phyloP scores from a whole-genome alignment of 2,888 invertebrate genomes.

The Seira ritae region DNA sequence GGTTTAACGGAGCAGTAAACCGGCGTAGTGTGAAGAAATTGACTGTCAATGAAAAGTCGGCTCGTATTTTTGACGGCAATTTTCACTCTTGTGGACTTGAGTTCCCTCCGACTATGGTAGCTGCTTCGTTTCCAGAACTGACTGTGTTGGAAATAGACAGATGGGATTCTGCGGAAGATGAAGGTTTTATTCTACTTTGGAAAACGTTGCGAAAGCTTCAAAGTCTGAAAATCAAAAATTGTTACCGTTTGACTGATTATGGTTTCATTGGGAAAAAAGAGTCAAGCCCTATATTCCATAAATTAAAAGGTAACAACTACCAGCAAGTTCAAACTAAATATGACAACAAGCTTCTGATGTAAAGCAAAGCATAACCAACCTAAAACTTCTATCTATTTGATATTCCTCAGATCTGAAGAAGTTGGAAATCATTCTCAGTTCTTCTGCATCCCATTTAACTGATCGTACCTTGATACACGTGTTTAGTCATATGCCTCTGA shows the following conservation, averaged over 20 bases:
- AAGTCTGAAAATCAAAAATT: neutral
- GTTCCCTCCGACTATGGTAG: slow-evolving; percentile 6
- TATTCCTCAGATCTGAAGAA: slow-evolving; percentile 20
- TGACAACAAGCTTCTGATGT: too few species aligned
- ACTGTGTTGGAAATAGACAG: slow-evolving; percentile 15
- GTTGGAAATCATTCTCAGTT: neutral
- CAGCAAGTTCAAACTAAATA: too few species aligned
- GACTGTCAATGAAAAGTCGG: slow-evolving; percentile 19
- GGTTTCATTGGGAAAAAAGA: slow-evolving; percentile 25
- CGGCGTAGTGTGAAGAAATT: neutral
- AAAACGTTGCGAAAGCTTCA: neutral
- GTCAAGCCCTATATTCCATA: neutral
- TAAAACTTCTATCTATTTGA: too few species aligned
- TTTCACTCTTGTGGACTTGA: slow-evolving; percentile 13
- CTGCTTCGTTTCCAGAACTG: neutral
- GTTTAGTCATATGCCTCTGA: slow-evolving; percentile 18
- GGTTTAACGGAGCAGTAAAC: neutral
- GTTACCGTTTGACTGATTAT: slow-evolving; percentile 20
- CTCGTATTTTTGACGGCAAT: neutral
- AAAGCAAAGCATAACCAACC: too few species aligned
- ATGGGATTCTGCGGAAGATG: slow-evolving; percentile 24
- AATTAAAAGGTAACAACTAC: slow-evolving; percentile 14
- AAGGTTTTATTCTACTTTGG: slow-evolving; percentile 20
- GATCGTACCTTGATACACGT: slow-evolving; percentile 8
- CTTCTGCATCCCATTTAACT: neutral